Evolutionary conservation across 2,797 vertebrate genomes (phyloP), one percentile per base, ranked within the genome.

Genomic region (Hippopotamyrus pictus): DNA sequence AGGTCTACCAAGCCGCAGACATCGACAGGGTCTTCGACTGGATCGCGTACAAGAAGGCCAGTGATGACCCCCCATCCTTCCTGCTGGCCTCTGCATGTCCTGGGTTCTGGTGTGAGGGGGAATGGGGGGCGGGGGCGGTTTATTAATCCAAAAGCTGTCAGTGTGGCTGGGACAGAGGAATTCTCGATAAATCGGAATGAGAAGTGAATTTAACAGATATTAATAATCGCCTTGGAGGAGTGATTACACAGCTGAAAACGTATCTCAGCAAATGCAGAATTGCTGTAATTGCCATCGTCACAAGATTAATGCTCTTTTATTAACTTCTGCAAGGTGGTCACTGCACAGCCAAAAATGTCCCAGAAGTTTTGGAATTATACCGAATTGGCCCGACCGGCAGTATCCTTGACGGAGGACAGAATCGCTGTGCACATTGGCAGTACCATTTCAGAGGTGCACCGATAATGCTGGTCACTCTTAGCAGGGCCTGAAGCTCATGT

Each of bases 21-120:
- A 99, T 99, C 14, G 97, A 98, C 93, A 94, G 96, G 37, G 98
- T 99, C 37, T 99, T 99, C 90, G 98, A 99, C 94, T 99, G 98
- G 98, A 99, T 99, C 1, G 98, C 98, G 1, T 99, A 99, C 92
- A 99, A 99, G 94, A 99, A 99, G 95, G 98, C 37, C 54, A 65
- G 86, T 65, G n/a, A 22, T 79, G 14, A 19, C 11, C 37, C 73
- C 73, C 7, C 37, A 19, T 41, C 73, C 41, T 8, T n/a, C 7
- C 14, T 8, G 73, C 37, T 79, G 37, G 37, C 73, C 73, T 79
- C 37, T 79, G 48, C 48, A 8, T 51, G 11, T 25, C 22, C 46
- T 51, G n/a, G 46, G 25, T 79, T 41, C 73, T 79, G 37, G 33
- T 79, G 73, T n/a, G 46, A 50, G 22, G 19, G n/a, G 22, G n/a